Evolutionary conservation across 2,888 invertebrate species (phyloP).

Genomic region (Drosophila siamana): DNA sequence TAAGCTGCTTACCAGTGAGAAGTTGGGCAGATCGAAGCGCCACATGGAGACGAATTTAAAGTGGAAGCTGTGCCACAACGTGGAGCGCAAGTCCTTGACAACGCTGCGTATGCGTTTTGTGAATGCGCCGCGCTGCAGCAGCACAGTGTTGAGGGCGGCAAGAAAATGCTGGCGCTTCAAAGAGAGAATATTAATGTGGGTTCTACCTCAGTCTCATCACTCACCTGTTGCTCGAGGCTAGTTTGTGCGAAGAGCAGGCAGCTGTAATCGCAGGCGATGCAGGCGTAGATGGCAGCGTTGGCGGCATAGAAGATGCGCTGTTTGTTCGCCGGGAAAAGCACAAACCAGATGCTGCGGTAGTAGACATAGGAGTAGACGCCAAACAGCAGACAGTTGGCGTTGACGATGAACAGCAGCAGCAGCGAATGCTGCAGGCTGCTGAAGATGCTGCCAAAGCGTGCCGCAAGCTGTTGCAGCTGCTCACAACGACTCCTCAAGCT

Average conservation of each 20-base stretch:
- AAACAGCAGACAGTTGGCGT: conserved; percentile 76
- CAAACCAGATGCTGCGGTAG: conserved; percentile 72
- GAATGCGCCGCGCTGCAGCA: conserved; percentile 22
- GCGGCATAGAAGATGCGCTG: conserved; percentile 75
- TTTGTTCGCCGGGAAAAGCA: conserved; percentile 68
- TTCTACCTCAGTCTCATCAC: background rate
- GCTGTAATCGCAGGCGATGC: conserved; percentile 76
- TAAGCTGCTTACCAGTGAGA: conserved; percentile 31
- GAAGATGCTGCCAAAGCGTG: conserved; percentile 43
- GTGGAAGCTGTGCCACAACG: conserved; percentile 29
- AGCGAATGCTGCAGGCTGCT: conserved; percentile 65
- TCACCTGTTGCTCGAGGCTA: conserved; percentile 62
- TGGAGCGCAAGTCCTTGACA: conserved; percentile 48
- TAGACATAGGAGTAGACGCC: conserved; percentile 72
- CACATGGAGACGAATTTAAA: conserved; percentile 46
- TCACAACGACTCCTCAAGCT: conserved; percentile 30
- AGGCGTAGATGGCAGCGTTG: conserved; percentile 75
- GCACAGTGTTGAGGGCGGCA: conserved; percentile 5
- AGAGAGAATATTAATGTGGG: too few species aligned
- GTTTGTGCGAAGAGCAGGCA: conserved; percentile 65
- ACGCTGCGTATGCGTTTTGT: conserved; percentile 40
- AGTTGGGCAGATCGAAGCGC: conserved; percentile 48
- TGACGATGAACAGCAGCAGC: conserved; percentile 68
- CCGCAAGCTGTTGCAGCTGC: conserved; percentile 52
- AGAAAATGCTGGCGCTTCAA: conserved; percentile 37